phyloP scores from a whole-genome alignment of 1,140 invertebrate species.

The Drosophila ohnishii region DNA sequence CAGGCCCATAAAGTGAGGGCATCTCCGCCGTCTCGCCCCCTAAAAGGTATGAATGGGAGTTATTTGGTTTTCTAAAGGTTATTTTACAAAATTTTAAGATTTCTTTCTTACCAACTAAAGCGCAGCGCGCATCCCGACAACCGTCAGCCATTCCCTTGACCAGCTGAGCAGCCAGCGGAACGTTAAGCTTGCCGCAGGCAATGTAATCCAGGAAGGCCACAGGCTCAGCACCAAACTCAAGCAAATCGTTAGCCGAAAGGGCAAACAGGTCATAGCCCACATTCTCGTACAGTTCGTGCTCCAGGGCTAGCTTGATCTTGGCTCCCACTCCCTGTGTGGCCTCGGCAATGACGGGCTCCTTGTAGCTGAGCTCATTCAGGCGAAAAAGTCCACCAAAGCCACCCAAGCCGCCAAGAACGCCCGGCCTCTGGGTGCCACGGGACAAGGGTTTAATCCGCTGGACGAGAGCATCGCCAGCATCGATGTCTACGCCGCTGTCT shows the following conservation, averaged over 20 bases:
- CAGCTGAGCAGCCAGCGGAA: slow-evolving; percentile 89
- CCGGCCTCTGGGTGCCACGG: slow-evolving; percentile 87
- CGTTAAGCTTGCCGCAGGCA: slow-evolving; percentile 93
- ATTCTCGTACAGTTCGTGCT: slow-evolving; percentile 90
- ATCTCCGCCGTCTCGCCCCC: slow-evolving; percentile 98
- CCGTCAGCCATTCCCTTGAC: slow-evolving; percentile 94
- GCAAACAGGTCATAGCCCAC: slow-evolving; percentile 98
- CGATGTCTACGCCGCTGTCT: slow-evolving; percentile 96
- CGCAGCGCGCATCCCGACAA: slow-evolving; percentile 93
- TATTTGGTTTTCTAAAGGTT: background rate
- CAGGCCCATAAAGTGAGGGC: slow-evolving; percentile 92
- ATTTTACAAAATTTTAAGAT: background rate
- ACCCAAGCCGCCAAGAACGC: slow-evolving; percentile 92
- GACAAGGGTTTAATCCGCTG: slow-evolving; percentile 91
- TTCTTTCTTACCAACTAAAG: slow-evolving; percentile 89
- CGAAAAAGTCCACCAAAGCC: slow-evolving; percentile 98
- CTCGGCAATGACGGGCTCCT: slow-evolving; percentile 94
- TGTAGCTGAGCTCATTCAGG: slow-evolving; percentile 85
- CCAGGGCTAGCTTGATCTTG: slow-evolving; percentile 95
- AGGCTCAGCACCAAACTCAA: slow-evolving; percentile 97
- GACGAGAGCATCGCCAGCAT: slow-evolving; percentile 94
- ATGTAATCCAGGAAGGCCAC: slow-evolving; percentile 98
- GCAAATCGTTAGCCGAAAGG: slow-evolving; percentile 98
- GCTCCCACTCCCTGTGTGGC: slow-evolving; percentile 96
- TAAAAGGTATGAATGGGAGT: slow-evolving; percentile 66